Conservation (phyloP, 2,113 vertebrate genomes). For the Hemichromis elongatus region DNA sequence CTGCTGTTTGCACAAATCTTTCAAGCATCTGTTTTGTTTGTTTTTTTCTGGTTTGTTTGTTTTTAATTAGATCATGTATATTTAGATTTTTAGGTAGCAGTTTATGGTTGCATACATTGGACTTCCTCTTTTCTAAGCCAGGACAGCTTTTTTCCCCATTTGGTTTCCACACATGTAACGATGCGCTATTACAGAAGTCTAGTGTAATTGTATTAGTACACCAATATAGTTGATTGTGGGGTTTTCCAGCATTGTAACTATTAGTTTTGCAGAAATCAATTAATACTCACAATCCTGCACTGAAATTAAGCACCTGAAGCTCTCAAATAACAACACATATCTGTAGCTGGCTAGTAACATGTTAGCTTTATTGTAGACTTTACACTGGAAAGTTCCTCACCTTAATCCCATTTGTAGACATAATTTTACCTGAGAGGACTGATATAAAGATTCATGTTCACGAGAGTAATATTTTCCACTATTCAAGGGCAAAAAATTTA, state of each 20-base stretch:
- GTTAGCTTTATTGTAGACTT: neutral
- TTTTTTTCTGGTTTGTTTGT: fast-evolving
- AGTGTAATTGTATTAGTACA: too few relatives aligned
- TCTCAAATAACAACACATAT: too few relatives aligned
- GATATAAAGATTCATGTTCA: neutral
- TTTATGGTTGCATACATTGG: neutral
- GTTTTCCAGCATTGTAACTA: too few relatives aligned
- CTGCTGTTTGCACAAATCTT: neutral
- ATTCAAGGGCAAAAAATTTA: neutral
- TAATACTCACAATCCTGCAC: neutral
- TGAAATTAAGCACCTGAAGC: too few relatives aligned
- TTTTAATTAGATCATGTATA: neutral
- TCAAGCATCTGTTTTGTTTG: neutral
- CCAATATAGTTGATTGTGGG: too few relatives aligned
- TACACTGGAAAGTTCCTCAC: neutral
- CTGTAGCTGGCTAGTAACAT: neutral
- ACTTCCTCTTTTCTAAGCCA: neutral
- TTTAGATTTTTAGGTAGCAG: neutral
- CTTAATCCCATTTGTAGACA: neutral
- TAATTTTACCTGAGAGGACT: fast-evolving
- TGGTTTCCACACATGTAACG: too few relatives aligned
- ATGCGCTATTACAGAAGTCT: too few relatives aligned
- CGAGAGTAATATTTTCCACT: neutral
- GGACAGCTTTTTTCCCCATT: too few relatives aligned
- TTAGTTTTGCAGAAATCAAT: neutral